Conservation (phyloP, 1,140 invertebrate species). For the Bombus picipes region DNA sequence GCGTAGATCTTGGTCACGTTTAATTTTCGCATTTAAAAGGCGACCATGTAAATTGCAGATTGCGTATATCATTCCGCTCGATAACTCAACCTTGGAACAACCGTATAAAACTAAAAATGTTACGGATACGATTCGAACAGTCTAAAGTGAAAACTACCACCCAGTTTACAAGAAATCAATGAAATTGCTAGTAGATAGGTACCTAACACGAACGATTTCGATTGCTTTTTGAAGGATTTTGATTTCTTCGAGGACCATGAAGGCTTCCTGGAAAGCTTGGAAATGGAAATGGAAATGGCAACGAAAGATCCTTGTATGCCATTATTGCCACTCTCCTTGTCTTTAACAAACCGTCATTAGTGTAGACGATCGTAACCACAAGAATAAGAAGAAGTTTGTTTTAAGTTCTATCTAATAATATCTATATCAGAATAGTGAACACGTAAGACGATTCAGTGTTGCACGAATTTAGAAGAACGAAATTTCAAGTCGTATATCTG, state of each 20-base stretch:
- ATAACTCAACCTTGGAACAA: background rate
- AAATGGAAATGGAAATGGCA: background rate
- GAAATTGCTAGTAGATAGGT: slow-evolving; percentile 42
- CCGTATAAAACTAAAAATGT: background rate
- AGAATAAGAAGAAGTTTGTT: slow-evolving; percentile 38
- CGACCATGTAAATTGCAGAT: slow-evolving; percentile 65
- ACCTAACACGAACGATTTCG: slow-evolving; percentile 55
- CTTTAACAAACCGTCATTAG: slow-evolving; percentile 16
- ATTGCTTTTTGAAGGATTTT: slow-evolving; percentile 40
- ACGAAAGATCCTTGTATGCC: slow-evolving; percentile 24
- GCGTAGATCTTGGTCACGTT: slow-evolving; percentile 15
- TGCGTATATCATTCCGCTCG: slow-evolving; percentile 48
- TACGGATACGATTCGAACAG: background rate
- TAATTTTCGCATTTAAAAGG: slow-evolving; percentile 53
- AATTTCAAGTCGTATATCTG: background rate
- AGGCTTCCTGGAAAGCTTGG: slow-evolving; percentile 45
- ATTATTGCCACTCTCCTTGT: slow-evolving; percentile 24
- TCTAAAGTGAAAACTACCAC: slow-evolving; percentile 46
- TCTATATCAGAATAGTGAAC: slow-evolving; percentile 29
- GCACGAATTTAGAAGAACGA: slow-evolving; percentile 30
- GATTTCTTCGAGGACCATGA: slow-evolving; percentile 50
- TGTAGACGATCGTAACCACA: background rate
- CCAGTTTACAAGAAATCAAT: slow-evolving; percentile 56
- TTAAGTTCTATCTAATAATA: slow-evolving; percentile 64
- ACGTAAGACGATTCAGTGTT: slow-evolving; percentile 16